phyloP scores from a whole-genome alignment of 2,797 vertebrate species.

The Semaprochilodus insignis region DNA sequence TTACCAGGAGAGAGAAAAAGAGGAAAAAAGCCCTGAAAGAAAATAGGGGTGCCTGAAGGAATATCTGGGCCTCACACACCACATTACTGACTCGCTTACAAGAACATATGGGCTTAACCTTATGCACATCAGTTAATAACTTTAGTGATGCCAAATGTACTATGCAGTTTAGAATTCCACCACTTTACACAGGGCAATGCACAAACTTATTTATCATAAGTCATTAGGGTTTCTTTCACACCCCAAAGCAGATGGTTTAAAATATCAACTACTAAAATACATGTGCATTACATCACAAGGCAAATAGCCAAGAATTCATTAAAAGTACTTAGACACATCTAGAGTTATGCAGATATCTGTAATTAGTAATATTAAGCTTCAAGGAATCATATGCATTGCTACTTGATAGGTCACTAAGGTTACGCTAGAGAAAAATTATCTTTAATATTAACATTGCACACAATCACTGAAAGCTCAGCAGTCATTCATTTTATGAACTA shows the following conservation, averaged over 20 bases:
- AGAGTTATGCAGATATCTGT: slow-evolving; percentile 18
- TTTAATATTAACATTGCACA: background rate
- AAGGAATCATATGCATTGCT: background rate
- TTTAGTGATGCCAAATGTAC: background rate
- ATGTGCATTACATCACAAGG: slow-evolving; percentile 58
- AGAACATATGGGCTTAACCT: slow-evolving; percentile 30
- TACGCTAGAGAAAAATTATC: background rate
- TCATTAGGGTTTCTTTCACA: slow-evolving; percentile 27
- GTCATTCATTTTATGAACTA: background rate
- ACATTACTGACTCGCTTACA: slow-evolving; percentile 14
- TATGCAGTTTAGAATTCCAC: background rate
- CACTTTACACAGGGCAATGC: background rate
- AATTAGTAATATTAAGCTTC: slow-evolving; percentile 17
- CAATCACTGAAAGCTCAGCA: background rate
- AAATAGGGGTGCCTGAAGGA: background rate
- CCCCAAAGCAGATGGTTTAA: slow-evolving; percentile 52
- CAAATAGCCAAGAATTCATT: slow-evolving; percentile 54
- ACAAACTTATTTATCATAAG: slow-evolving; percentile 30
- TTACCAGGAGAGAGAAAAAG: background rate
- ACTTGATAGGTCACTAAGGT: background rate
- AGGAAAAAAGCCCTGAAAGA: background rate
- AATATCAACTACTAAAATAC: slow-evolving; percentile 41
- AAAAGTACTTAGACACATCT: slow-evolving; percentile 49
- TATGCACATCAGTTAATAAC: slow-evolving; percentile 15
- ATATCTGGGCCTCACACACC: background rate